phyloP scores from a whole-genome alignment of 1,140 invertebrate genomes.

The Pemphigus obesinymphae region DNA sequence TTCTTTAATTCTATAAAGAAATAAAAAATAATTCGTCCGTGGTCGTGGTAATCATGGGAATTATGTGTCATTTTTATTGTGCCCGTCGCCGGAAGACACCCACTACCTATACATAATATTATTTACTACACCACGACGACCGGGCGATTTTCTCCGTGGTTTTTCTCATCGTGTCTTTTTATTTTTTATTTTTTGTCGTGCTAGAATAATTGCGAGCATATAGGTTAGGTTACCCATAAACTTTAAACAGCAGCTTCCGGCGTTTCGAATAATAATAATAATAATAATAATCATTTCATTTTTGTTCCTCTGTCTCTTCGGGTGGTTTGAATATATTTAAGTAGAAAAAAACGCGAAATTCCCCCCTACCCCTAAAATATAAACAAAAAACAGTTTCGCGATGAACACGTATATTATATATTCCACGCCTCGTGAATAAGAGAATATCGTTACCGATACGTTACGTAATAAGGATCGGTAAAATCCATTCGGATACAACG shows the following conservation, averaged over 20 bases:
- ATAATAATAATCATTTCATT: too few species aligned
- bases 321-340: not conserved
- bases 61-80: slow-evolving; percentile 31
- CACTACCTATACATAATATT: not conserved
- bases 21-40: slow-evolving; percentile 1
- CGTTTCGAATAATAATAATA: too few species aligned
- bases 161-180: slow-evolving; percentile 26
- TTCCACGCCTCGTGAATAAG: not conserved
- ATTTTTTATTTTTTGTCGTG: slow-evolving; percentile 25
- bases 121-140: slow-evolving; percentile 4
- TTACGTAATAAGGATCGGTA: not conserved
- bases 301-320: not conserved
- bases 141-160: not conserved
- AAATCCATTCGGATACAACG: too few species aligned
- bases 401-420: too few species aligned
- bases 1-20: slow-evolving; percentile 31
- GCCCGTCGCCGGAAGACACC: slow-evolving; percentile 11
- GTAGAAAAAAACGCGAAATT: too few species aligned
- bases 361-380: too few species aligned
- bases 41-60: slow-evolving; percentile 24
- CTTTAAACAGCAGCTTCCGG: slow-evolving; percentile 26
- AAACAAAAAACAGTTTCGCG: too few species aligned
- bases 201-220: slow-evolving; percentile 18
- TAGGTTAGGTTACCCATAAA: too few species aligned
- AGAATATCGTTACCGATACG: not conserved